Conservation (phyloP, 2,113 vertebrate species). For the Gavialis gangeticus region DNA sequence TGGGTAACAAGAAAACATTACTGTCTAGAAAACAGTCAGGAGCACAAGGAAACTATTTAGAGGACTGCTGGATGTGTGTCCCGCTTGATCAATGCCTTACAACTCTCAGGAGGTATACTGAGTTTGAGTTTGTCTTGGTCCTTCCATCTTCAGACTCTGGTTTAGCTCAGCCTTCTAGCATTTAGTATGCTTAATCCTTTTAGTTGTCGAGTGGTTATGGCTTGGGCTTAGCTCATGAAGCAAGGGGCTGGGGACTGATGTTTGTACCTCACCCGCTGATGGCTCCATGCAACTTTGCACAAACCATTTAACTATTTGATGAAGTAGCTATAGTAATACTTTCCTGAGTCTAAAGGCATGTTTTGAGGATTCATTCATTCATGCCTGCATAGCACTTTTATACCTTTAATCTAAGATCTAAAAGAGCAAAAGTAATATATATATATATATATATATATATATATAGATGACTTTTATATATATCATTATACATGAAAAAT, state of each 20-base stretch:
- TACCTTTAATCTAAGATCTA: neutral
- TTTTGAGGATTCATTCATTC: neutral
- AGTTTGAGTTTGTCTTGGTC: neutral
- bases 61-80: neutral
- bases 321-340: neutral
- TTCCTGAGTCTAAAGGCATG: neutral
- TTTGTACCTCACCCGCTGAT: neutral
- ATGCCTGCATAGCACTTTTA: neutral
- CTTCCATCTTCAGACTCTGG: neutral
- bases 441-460: too few relatives aligned
- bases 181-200: neutral
- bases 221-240: neutral
- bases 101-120: neutral
- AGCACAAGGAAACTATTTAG: neutral
- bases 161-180: neutral
- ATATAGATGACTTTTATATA: neutral
- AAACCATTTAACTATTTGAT: neutral
- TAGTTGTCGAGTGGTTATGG: too few relatives aligned
- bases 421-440: neutral
- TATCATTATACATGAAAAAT: neutral
- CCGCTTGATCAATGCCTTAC: neutral
- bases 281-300: neutral
- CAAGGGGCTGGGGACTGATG: rapidly evolving
- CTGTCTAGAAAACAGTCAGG: neutral
- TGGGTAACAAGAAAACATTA: neutral